Percentiles rank a stretch among this genome's conserved stretches.
These are phyloP conservation scores for Xestia sexstrigata DNA, from an alignment of 2,888 invertebrate genomes.

Conservation along the genomic window DNA sequence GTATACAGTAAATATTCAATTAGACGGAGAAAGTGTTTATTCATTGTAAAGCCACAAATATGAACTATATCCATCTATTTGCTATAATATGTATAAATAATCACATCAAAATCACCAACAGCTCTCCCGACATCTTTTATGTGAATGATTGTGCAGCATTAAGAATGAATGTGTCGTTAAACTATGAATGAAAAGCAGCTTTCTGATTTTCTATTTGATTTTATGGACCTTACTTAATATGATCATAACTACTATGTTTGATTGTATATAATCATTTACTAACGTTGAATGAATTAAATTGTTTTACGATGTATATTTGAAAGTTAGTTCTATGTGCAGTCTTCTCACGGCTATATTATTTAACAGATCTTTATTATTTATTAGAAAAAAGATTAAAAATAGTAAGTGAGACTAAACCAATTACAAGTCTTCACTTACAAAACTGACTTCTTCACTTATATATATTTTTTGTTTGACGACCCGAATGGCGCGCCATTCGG, in stretches of 20 bases:
- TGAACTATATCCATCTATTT: neutral
- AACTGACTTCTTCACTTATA: no score
- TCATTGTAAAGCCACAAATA: neutral
- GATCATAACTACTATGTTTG: neutral
- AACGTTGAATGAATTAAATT: neutral
- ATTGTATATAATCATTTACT: neutral
- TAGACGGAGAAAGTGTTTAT: constrained; percentile 24
- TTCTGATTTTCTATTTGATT: constrained; percentile 45
- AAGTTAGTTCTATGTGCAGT: neutral
- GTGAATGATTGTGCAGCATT: constrained; percentile 30
- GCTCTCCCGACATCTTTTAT: constrained; percentile 25
- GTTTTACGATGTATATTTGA: neutral
- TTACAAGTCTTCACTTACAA: no score
- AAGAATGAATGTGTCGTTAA: constrained; percentile 30
- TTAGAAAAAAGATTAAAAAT: no score
- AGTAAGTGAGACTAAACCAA: no score
- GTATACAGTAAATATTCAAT: constrained; percentile 32
- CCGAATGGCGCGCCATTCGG: no score
- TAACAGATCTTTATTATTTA: neutral
- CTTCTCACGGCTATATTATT: neutral
- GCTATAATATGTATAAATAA: neutral
- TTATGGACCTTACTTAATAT: neutral
- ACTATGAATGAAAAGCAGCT: constrained; percentile 21
- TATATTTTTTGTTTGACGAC: no score
- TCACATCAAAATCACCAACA: constrained; percentile 5